Evolutionary conservation across 2,888 invertebrate species (phyloP), one percentile per base, ranked within the genome.

Genomic region (Andrena chrysosceles): DNA sequence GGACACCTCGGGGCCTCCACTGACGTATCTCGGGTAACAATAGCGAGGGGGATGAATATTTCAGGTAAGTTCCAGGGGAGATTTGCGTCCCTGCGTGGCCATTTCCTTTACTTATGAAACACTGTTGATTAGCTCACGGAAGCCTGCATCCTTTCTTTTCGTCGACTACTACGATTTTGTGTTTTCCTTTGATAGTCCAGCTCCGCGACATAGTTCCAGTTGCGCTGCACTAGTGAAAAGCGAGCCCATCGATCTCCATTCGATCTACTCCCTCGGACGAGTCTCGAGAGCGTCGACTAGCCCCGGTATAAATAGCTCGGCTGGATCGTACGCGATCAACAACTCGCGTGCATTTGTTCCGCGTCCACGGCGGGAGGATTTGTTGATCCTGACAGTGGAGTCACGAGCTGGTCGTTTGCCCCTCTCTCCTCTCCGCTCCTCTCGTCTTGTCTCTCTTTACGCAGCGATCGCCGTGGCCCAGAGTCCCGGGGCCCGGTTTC

Each of bases 331-430:
- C 82, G 77, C 85, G 86, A 77, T 82, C 85, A 77, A 83, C 81
- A 67, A 85, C 82, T 86, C 76, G 81, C 77, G 78, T 73, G 87
- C 83, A 83, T 87, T 87, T 84, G 87, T 87, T 85, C 83, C 79
- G 84, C 83, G 84, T 86, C 81, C 72, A 77, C 83, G 75, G 67
- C 83, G 71, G 83, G 71, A 85, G 83, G 87, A 88, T 87, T 87
- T 87, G 87, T 87, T 87, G 80, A 86, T 83, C 81, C 87, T 85
- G 87, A 87, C 87, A 78, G 84, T 66, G 72, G 71, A 78, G 71
- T 83, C 74, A 76, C 85, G 83, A 77, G 73, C n/a, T 67, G 63
- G 48, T 78, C 69, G 73, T 71, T 79, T 74, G 73, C 81, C 70
- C 79, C 75, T 66, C 69, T 59, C 49, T 33, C 31, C 59, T 56